Base-by-base conservation (phyloP, 2,888 invertebrate species). In the Parelbella ahira region DNA sequence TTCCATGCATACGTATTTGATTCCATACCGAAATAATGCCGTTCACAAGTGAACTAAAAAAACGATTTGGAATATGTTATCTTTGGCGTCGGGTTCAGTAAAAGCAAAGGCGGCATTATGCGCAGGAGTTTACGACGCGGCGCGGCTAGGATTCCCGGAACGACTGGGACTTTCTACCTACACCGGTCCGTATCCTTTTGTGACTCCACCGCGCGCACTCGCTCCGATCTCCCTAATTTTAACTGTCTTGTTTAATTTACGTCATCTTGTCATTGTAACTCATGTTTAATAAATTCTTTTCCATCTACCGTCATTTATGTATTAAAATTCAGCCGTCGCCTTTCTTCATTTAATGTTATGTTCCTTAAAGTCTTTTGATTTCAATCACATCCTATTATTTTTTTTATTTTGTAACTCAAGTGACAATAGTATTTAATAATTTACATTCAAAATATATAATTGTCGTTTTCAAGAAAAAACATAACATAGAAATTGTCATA, bases 161-260 rank as follows among this genome's bases (percentile, higher is more conserved):
- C 47, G 51, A 56, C 48, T 51, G 49, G 53, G 58, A 29, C 49
- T 53, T 51, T 47, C 65, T 73, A 70, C 72, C 72, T 72, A 69
- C 66, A 53, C 10, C 15, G 11, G 11, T 11, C 54, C 60, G 45
- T 56, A 64, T 57, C 70, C 74, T 65, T 77, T 76, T 63, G 57
- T 77, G 77, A 75, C 76, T 76, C 77, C 80, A 76, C 59, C 48
- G 47, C 32, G 42, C 24, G 66, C 68, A 66, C 60, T 57, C 49
- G 54, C 52, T 43, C 47, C 39, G 53, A 47, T 57, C 56, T 49
- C 56, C 58, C 56, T 69, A n/a, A 70, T 72, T 74, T 67, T 63
- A 66, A 69, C 60, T 63, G 60, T 54, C 53, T 57, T 60, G 58
- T 68, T 72, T 68, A 56, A 57, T 56, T 51, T 59, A 52, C 51